Evolutionary conservation across 2,888 invertebrate genomes (phyloP).

Genomic region (Drosophila mayaguana): DNA sequence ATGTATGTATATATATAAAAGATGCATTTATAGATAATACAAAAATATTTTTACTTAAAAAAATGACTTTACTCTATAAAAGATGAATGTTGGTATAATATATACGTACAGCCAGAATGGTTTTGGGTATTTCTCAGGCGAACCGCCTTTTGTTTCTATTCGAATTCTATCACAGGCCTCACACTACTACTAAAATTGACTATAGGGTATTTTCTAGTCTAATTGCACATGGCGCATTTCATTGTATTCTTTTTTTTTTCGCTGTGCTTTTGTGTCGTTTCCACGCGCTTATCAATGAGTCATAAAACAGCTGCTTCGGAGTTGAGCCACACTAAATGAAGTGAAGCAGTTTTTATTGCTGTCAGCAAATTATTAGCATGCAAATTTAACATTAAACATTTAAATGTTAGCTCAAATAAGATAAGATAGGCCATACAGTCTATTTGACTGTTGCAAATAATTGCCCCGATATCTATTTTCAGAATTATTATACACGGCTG

Average conservation of each 20-base stretch:
- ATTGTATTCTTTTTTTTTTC: constrained; percentile 21
- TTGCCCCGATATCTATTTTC: neutral
- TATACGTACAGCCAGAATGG: no score
- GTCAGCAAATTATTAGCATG: neutral
- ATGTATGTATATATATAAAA: no score
- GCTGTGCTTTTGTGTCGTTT: constrained; percentile 23
- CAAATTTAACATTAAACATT: neutral
- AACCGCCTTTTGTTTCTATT: neutral
- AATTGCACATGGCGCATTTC: no score
- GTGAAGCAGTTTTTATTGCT: neutral
- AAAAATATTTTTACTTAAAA: no score
- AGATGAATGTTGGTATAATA: no score
- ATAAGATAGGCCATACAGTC: constrained; percentile 22
- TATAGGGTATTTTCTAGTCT: constrained; percentile 25
- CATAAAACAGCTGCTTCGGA: constrained; percentile 19
- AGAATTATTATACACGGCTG: constrained; percentile 84
- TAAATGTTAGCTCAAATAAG: neutral
- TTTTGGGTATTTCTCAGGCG: neutral
- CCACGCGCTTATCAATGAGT: constrained; percentile 50
- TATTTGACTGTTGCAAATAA: neutral
- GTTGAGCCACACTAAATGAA: constrained; percentile 4
- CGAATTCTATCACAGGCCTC: neutral
- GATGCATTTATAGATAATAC: no score
- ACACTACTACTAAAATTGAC: neutral
- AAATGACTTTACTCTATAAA: no score